Evolutionary conservation across 2,113 vertebrate species (phyloP).

Genomic region (Thamnaconus septentrionalis): DNA sequence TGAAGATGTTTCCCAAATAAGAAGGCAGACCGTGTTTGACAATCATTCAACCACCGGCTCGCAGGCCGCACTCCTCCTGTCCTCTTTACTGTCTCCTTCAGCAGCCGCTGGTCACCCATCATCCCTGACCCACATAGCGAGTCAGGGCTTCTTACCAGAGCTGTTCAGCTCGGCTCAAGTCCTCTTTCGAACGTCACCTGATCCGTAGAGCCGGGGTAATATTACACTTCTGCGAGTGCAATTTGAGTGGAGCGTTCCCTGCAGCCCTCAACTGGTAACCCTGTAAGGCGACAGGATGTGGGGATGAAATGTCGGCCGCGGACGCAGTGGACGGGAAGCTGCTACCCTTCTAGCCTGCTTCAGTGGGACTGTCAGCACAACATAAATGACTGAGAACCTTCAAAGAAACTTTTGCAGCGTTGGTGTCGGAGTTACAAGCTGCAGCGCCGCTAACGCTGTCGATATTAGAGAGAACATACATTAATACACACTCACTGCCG

Average conservation of each 20-base stretch:
- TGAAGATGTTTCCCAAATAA: no score
- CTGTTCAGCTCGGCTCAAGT: constrained; percentile 1
- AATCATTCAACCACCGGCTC: no score
- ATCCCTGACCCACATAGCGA: background rate
- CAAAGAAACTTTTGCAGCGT: no score
- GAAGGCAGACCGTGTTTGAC: no score
- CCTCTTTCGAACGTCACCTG: constrained; percentile 12
- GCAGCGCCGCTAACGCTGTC: no score
- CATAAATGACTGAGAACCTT: background rate
- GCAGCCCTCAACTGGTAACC: constrained; percentile 48
- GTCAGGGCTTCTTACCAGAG: constrained; percentile 17
- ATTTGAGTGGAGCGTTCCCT: constrained; percentile 37
- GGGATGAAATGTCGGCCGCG: constrained; percentile 36
- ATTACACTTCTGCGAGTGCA: constrained; percentile 52
- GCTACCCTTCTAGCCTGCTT: constrained; percentile 32
- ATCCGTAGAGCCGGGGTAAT: constrained; percentile 54
- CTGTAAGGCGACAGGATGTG: constrained; percentile 50
- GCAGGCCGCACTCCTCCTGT: background rate
- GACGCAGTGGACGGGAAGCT: constrained; percentile 20
- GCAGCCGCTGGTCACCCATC: constrained; percentile 13
- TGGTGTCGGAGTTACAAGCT: no score
- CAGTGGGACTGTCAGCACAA: constrained; percentile 5
- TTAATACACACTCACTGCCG: background rate
- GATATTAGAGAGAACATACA: background rate
- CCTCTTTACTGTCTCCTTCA: constrained; percentile 1